A percentile compares a stretch with the other conserved stretches of the same genome.
phyloP scores from a whole-genome alignment of 2,797 vertebrate species.

The Neostethus bicornis region DNA sequence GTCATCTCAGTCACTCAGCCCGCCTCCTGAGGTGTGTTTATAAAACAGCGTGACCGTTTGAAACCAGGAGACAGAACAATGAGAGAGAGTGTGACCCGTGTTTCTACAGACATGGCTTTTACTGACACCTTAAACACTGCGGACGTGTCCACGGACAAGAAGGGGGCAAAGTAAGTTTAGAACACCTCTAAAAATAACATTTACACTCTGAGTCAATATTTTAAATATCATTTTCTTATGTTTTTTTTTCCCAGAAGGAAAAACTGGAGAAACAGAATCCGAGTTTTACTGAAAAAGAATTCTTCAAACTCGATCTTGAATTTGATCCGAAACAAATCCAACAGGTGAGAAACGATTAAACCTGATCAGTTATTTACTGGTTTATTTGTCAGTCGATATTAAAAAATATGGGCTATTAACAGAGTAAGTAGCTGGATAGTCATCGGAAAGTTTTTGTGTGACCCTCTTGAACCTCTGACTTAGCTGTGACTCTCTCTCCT shows the following conservation, averaged over 20 bases:
- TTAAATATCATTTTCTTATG: too few relatives aligned
- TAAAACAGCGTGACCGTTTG: conserved; percentile 66
- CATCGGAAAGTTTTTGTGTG: background rate
- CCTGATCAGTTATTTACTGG: too few relatives aligned
- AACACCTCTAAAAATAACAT: too few relatives aligned
- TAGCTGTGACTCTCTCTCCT: conserved; percentile 7
- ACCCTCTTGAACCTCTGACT: background rate
- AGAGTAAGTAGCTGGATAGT: background rate
- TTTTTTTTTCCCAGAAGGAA: conserved; percentile 57
- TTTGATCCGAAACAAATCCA: conserved; percentile 33
- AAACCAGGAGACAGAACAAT: conserved; percentile 54
- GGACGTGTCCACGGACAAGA: conserved; percentile 49
- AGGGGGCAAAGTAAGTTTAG: conserved; percentile 64
- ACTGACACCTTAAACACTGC: conserved; percentile 38
- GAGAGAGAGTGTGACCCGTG: conserved; percentile 34
- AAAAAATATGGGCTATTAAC: background rate
- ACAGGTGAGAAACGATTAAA: conserved; percentile 71
- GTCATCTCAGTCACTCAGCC: conserved; percentile 14
- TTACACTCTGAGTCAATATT: too few relatives aligned
- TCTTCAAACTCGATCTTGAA: conserved; percentile 31
- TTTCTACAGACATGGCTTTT: conserved; percentile 49
- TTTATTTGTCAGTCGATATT: too few relatives aligned
- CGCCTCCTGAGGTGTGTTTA: conserved; percentile 47
- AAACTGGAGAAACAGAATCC: conserved; percentile 74
- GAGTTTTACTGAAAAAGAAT: conserved; percentile 62